Base-by-base conservation (phyloP, 2,888 invertebrate species). In the Furcula furcula region DNA sequence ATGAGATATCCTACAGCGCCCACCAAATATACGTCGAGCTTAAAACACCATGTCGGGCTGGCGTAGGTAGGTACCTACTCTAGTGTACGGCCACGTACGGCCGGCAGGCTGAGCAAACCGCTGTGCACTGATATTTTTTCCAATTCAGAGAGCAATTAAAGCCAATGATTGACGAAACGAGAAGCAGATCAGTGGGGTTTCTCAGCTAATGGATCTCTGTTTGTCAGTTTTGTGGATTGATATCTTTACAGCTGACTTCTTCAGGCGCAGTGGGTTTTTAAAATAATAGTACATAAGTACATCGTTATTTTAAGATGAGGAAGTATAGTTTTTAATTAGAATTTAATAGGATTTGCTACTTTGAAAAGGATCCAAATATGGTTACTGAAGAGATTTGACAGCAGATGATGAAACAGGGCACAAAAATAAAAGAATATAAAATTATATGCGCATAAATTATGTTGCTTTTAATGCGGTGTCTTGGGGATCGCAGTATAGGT, bases 141-240 rank as follows among this genome's bases (percentile, higher is more conserved):
- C 70, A 74, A 65, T 68, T 67, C 65, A 55, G 59, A 65, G 58
- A 73, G 65, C 76, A 81, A 83, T 82, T 81, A 81, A 76, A 79
- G 78, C 71, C 81, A 76, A 76, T 78, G 76, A 77, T 73, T 81
- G 76, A 76, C 78, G 76, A 81, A 82, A 78, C 73, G 54, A 58
- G 69, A 71, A 76, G 64, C 72, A 73, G 70, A 73, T 73, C 70
- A 65, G 65, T 62, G 66, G 62, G 66, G 59, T 72, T 70, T 62
- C 68, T 66, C 63, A 56, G 66, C 62, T 65, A 72, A 71, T 76
- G 68, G 44, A 70, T 69, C 63, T 64, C 47, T 55, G 64, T 66
- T 63, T 55, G 55, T 47, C 36, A 39, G 46, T 56, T 60, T 54
- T 59, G 56, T 59, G 44, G 38, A 27, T 36, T 30, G 13, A 25